Base-by-base conservation (phyloP, 2,888 invertebrate species). In the Saturnia japonica region DNA sequence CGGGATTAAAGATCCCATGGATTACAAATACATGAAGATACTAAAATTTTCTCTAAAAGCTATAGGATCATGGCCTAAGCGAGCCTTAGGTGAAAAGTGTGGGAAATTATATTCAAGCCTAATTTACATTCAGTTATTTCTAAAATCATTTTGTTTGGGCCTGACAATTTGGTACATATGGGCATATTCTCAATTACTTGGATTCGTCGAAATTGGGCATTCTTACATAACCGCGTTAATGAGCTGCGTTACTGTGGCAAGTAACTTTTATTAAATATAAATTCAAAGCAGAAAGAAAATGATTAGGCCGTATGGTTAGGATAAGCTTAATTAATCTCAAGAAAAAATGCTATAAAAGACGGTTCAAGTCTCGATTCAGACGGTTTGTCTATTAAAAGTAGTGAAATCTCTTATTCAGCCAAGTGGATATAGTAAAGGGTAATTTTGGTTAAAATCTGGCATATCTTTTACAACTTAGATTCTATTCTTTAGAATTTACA, bases 61-160 rank as follows among this genome's bases (percentile, higher is more conserved):
- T n/a, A 74, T 82, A 40, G 78, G 78, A 25, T 76, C 76, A 0
- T 82, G 82, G 82, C 81, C 82, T 19, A 78, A 77, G 0, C 72
- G 74, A 22, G 75, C 76, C 1, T 73, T 81, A 4, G 77, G 75
- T 3, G 80, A 81, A 66, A 74, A 75, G 11, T 22, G 22, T 64
- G n/a, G 40, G 1, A 68, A 62, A 42, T 64, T 47, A 22, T 62
- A 68, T 14, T 47, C 25, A 22, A 62, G 40, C 22, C 68, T 68
- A 22, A 8, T 68, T 22, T 51, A 11, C 51, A 8, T 51, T 9
- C n/a, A 62, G n/a, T 51, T 71, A 62, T 62, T 71, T 25, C 12
- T 71, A 40, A 71, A 71, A 68, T 25, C 62, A 43, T 6, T 62
- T 34, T 62, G 71, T 42, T 11, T 71, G 19, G 45, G 34, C 47